Evolutionary conservation across 2,113 vertebrate species (phyloP).

Genomic region (Montifringilla adamsi): DNA sequence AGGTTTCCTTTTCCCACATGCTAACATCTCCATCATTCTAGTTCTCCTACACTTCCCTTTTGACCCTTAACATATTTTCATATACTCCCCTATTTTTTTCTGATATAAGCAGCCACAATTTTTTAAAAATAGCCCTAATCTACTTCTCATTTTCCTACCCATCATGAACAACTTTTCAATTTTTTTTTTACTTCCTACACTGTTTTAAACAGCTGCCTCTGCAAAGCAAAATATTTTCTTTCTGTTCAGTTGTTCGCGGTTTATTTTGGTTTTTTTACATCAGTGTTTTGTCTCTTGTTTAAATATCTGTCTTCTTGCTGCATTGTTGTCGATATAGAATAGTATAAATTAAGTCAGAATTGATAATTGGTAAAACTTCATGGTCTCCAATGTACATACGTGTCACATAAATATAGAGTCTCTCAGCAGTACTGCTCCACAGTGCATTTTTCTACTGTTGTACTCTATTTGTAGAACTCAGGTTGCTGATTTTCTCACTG

Average conservation of each 20-base stretch:
- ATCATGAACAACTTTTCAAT: background rate
- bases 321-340: background rate
- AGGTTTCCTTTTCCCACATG: background rate
- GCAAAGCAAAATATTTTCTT: background rate
- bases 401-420: background rate
- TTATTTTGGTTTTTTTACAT: background rate
- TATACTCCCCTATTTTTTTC: background rate
- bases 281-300: background rate
- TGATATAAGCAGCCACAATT: background rate
- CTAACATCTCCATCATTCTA: background rate
- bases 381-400: rapidly evolving
- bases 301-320: background rate
- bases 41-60: background rate
- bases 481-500: background rate
- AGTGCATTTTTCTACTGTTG: background rate
- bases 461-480: background rate
- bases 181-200: background rate
- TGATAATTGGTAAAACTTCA: background rate
- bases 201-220: background rate
- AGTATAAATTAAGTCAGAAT: background rate
- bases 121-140: background rate
- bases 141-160: background rate
- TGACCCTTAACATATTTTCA: background rate
- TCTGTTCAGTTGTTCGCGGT: background rate
- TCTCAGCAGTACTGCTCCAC: background rate